These are phyloP conservation scores for Leucophenga montana DNA, from an alignment of 2,888 invertebrate species.

Conservation along the genomic window DNA sequence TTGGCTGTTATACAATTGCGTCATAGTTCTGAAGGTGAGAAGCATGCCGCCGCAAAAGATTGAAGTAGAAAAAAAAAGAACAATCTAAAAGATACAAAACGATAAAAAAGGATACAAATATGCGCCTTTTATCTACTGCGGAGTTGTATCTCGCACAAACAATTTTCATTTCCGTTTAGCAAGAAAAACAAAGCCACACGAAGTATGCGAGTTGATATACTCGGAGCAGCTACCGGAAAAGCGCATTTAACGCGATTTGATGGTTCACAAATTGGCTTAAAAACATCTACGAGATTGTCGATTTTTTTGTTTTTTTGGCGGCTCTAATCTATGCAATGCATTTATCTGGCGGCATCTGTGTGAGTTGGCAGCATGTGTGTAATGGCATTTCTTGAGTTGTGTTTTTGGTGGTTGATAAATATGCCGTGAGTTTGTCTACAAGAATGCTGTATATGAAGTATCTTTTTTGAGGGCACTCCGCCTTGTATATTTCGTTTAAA, in stretches of 20 bases:
- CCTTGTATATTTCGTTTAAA: too few species aligned
- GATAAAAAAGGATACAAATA: constrained; percentile 28
- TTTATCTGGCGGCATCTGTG: constrained; percentile 13
- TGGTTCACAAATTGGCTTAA: constrained; percentile 69
- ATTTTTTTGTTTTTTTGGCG: not conserved
- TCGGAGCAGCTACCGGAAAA: constrained; percentile 50
- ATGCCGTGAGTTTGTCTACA: too few species aligned
- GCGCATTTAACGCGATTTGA: constrained; percentile 68
- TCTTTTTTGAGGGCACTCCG: too few species aligned
- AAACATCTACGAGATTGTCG: constrained; percentile 43
- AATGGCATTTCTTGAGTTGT: not conserved
- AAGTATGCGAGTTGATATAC: constrained; percentile 4
- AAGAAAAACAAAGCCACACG: constrained; percentile 61
- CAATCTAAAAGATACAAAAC: constrained; percentile 33
- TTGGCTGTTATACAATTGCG: constrained; percentile 42
- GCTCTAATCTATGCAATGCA: not conserved
- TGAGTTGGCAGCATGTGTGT: not conserved
- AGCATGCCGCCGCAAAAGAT: constrained; percentile 36
- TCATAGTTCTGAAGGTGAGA: constrained; percentile 40
- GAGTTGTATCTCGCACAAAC: constrained; percentile 49
- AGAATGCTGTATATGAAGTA: too few species aligned
- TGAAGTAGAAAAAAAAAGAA: constrained; percentile 28
- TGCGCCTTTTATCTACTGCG: constrained; percentile 39
- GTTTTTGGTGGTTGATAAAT: not conserved
- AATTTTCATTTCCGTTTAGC: constrained; percentile 63